Base-by-base conservation (phyloP, 2,113 vertebrate genomes). In the Neogobius melanostomus region DNA sequence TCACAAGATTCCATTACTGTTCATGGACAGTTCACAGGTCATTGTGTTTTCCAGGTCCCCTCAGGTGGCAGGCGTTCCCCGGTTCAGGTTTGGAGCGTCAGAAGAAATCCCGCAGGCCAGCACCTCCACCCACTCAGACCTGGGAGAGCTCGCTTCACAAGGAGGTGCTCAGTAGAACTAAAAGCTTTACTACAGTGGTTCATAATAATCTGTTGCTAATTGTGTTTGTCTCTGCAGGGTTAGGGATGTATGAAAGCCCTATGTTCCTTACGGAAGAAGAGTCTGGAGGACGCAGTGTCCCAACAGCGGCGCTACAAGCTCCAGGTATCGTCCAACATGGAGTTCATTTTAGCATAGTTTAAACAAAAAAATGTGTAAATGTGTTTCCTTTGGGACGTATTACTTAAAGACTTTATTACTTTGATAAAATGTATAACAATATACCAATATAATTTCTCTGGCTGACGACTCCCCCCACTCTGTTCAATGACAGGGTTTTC, bases 61-160 rank as follows among this genome's bases (percentile, higher is more conserved):
- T 8, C 98, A 99, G 83, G 96, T 98, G 66, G 93, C 95, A 28
- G 96, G 96, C 48, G 96, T 98, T 21, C 92, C 95, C 54, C 90
- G 96, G 12, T 98, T 98, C 87, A 91, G 97, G 57, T 97, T 97
- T 77, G 95, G 95, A 4, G 92, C 90, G 16, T 93, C 95, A 59
- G 97, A 98, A 66, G 98, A 99, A 11, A 80, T 98, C 90, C 91
- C 95, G 7, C 97, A 96, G 65, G 95, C 96, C 15, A 95, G 93
- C 80, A 96, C 95, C 71, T 96, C 96, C 8, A 96, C 96, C 10
- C 96, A 97, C 71, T 96, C 97, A 21, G 97, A 99, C 69, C 94
- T 98, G 48, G 95, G 95, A 46, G 97, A 98, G 71, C 95, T 98
- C 8, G 94, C 95, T 8, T 96, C 96, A n/a, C 97, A 99, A 94